Evolutionary conservation across 2,888 invertebrate species (phyloP), one percentile per base, ranked within the genome.

Genomic region (Aphidius colemani): DNA sequence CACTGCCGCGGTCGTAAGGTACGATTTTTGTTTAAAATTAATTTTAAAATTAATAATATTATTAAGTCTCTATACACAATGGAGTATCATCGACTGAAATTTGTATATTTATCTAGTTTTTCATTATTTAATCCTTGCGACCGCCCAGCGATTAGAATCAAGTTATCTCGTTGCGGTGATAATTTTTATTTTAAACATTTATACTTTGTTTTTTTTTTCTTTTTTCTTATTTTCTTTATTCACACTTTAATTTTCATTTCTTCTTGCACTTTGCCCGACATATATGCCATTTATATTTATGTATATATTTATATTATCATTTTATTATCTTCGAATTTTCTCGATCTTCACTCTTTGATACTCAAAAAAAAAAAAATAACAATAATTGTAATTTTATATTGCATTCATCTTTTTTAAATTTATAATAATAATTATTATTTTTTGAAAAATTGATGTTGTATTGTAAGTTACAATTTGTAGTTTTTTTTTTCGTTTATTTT

Each of bases 251-350:
- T 18, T 18, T 49, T 57, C 60, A 49, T 61, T 51, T 51, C 9
- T 67, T 65, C 66, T 67, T 69, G 69, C 69, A 69, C 69, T 67
- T 69, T 69, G 69, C 69, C 69, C 69, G 67, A 46, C 67, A 67
- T 30, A 30, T 30, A 30, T 30, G 30, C 30, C 30, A 30, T 30
- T 30, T 30, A 30, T 30, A 5, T 30, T 1, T 30, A 30, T 30
- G 5, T 30, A 30, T 30, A 30, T 30, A 30, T 30, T 30, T 30
- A 30, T 30, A 30, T 30, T 30, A 30, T 30, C 30, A 30, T 30
- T 30, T 30, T 30, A 30, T 30, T 30, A 30, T 30, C 4, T 30
- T 5, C 3, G 30, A 30, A 30, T 30, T 30, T 30, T 30, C 30
- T 30, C 5, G 30, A 30, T 30, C 30, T 30, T 30, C 1, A 30